Evolutionary conservation across 2,113 vertebrate species (phyloP).

Genomic region (Lophius piscatorius): DNA sequence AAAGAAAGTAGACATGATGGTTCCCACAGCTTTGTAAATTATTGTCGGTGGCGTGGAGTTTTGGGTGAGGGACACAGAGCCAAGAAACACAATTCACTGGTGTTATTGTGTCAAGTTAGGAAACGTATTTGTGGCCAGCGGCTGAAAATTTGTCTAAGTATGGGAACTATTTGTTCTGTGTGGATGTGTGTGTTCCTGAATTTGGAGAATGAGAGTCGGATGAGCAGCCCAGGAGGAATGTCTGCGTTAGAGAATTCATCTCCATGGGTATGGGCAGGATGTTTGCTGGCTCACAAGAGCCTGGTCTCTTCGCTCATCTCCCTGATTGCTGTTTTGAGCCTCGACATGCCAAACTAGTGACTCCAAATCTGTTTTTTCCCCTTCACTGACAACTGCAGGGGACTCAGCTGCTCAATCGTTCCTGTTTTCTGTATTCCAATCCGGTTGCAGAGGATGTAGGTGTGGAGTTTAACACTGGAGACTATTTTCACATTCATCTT

Average conservation of each 20-base stretch:
- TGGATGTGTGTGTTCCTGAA: conserved; percentile 9
- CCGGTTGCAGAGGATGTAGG: neutral
- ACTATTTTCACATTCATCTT: neutral
- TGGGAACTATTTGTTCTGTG: conserved; percentile 16
- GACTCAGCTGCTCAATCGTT: neutral
- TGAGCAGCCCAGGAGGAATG: conserved; percentile 53
- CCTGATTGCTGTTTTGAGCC: conserved; percentile 23
- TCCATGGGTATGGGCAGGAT: conserved; percentile 21
- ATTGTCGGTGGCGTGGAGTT: conserved; percentile 6
- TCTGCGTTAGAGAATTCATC: conserved; percentile 34
- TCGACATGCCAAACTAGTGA: conserved; percentile 43
- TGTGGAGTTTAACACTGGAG: neutral
- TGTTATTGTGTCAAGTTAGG: conserved; percentile 20
- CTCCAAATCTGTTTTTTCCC: neutral
- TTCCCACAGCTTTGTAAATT: neutral
- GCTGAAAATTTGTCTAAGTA: conserved; percentile 10
- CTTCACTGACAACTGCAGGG: neutral
- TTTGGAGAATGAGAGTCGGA: too few species aligned
- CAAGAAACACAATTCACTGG: conserved; percentile 16
- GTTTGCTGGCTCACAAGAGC: conserved; percentile 23
- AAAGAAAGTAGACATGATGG: conserved; percentile 25
- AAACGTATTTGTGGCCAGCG: conserved; percentile 9
- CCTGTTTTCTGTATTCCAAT: neutral
- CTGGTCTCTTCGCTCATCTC: conserved; percentile 20
- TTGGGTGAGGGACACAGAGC: neutral